Conservation (phyloP, 2,797 vertebrate genomes). For the Fundulus diaphanus region DNA sequence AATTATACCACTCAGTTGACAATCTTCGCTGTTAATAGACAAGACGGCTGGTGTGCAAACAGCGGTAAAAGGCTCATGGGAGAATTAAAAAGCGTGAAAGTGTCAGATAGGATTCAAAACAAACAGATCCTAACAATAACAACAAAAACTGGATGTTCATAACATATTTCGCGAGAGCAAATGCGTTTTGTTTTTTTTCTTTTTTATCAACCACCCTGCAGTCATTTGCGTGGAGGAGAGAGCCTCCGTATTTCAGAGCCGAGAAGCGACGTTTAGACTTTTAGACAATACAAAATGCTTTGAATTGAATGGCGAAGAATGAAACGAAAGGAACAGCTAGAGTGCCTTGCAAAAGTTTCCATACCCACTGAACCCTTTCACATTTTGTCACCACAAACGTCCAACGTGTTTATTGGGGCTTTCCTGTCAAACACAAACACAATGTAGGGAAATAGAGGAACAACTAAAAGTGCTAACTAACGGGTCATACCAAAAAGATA, state of each 20-base stretch:
- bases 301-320: neutral
- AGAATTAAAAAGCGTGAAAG: slow-evolving; percentile 42
- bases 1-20: slow-evolving; percentile 63
- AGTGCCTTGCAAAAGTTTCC: neutral
- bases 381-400: neutral
- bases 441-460: neutral
- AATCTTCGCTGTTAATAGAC: slow-evolving; percentile 60
- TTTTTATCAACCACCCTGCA: slow-evolving; percentile 41
- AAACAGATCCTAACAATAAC: slow-evolving; percentile 1
- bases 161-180: slow-evolving; percentile 36
- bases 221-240: slow-evolving; percentile 40
- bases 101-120: slow-evolving; percentile 37
- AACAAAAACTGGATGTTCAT: slow-evolving; percentile 43
- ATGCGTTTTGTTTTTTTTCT: slow-evolving; percentile 27
- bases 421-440: neutral
- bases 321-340: neutral
- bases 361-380: neutral
- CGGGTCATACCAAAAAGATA: neutral
- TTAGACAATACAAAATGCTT: slow-evolving; percentile 42
- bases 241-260: slow-evolving; percentile 58
- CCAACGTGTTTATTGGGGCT: neutral
- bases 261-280: slow-evolving; percentile 29
- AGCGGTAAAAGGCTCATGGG: slow-evolving; percentile 57
- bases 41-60: slow-evolving; percentile 65
- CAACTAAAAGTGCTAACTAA: too few species aligned